Percentiles rank a stretch among this genome's conserved stretches.
Conservation (phyloP, 2,113 vertebrate species). For the Oncorhynchus nerka region DNA sequence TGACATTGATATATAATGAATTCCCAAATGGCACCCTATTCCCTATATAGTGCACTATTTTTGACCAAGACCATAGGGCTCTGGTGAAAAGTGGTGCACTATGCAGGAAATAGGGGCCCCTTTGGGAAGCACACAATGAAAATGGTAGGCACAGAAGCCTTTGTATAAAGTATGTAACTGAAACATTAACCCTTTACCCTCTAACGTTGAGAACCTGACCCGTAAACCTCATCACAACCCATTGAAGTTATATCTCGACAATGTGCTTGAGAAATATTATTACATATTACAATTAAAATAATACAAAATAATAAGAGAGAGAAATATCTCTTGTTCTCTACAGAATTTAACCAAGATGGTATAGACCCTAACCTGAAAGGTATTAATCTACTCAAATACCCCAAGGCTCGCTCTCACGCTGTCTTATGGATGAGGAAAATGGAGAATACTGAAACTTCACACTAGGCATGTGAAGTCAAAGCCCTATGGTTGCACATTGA, state of each 20-base stretch:
- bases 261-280: background rate
- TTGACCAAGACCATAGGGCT: no score
- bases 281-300: background rate
- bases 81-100: no score
- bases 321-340: conserved; percentile 22
- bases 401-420: conserved; percentile 24
- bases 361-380: conserved; percentile 23
- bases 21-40: no score
- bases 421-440: conserved; percentile 15
- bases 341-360: conserved; percentile 49
- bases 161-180: background rate
- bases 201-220: background rate
- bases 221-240: background rate
- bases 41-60: no score
- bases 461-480: conserved; percentile 40
- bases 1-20: background rate
- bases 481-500: conserved; percentile 42
- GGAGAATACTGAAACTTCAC: conserved; percentile 38
- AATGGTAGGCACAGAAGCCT: background rate
- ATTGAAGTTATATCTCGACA: background rate
- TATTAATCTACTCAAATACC: conserved; percentile 52
- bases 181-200: background rate
- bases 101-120: no score
- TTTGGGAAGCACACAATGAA: background rate
- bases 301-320: background rate